These are phyloP conservation scores for Silurus glanis DNA, from an alignment of 2,113 vertebrate species.

Conservation along the genomic window DNA sequence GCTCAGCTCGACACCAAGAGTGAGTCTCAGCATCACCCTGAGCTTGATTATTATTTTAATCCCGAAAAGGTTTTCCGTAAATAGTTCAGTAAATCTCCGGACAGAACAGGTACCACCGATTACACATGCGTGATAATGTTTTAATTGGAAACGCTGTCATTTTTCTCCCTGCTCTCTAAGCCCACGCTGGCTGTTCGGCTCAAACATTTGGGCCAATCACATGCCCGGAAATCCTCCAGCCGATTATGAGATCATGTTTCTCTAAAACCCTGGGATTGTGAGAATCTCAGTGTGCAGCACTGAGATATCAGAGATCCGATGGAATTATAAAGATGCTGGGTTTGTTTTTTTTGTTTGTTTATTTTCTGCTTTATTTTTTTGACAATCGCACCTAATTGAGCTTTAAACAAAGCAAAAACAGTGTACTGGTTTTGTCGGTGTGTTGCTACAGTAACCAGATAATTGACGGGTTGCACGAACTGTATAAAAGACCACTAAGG, in stretches of 20 bases:
- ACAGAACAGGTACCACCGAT: not conserved
- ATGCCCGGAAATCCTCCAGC: not conserved
- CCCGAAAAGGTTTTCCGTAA: not conserved
- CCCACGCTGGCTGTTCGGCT: not conserved
- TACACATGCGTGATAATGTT: too few species aligned
- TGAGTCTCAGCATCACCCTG: constrained; percentile 66
- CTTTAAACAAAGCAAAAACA: not conserved
- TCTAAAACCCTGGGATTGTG: constrained; percentile 12
- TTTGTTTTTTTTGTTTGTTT: not conserved
- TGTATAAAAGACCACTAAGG: not conserved
- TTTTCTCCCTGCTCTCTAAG: not conserved
- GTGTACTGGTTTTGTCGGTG: not conserved
- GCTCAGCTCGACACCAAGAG: constrained; percentile 98
- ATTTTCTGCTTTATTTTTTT: not conserved
- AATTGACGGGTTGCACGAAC: not conserved
- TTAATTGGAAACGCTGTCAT: too few species aligned
- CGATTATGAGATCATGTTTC: constrained; percentile 27
- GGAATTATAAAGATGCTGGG: not conserved
- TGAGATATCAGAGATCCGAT: not conserved
- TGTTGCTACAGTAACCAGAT: not conserved
- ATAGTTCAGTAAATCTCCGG: not conserved
- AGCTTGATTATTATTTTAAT: not conserved
- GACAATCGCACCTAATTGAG: not conserved
- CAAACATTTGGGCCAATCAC: not conserved
- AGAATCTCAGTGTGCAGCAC: not conserved